These are phyloP conservation scores for Cynodonichthys magdalenae DNA, from an alignment of 2,797 vertebrate species.

Conservation along the genomic window DNA sequence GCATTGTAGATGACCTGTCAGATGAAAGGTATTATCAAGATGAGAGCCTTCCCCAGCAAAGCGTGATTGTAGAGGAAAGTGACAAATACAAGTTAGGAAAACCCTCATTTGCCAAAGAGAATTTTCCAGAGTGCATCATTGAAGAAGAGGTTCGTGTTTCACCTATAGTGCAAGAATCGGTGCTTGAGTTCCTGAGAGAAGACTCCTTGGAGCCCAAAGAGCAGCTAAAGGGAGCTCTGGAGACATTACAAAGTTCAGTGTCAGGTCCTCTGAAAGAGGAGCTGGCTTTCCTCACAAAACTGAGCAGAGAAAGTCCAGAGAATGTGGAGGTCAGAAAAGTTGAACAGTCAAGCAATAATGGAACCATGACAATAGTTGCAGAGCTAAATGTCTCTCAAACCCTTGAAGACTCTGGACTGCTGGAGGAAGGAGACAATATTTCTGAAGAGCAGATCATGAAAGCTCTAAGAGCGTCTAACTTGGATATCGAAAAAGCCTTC, in stretches of 20 bases:
- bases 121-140: slow-evolving; percentile 83
- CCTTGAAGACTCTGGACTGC: slow-evolving; percentile 81
- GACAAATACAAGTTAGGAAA: slow-evolving; percentile 56
- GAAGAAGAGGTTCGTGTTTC: slow-evolving; percentile 94
- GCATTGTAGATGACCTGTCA: slow-evolving; percentile 81
- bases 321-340: slow-evolving; percentile 86
- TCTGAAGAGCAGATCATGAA: slow-evolving; percentile 81
- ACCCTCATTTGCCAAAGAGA: slow-evolving; percentile 67
- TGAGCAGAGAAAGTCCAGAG: slow-evolving; percentile 74
- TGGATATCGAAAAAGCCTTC: slow-evolving; percentile 66
- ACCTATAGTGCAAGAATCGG: slow-evolving; percentile 85
- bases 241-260: slow-evolving; percentile 87
- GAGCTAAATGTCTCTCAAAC: slow-evolving; percentile 91
- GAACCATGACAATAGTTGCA: slow-evolving; percentile 88
- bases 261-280: slow-evolving; percentile 89
- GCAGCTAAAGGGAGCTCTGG: slow-evolving; percentile 88
- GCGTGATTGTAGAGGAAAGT: slow-evolving; percentile 67
- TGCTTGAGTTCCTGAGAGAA: slow-evolving; percentile 85
- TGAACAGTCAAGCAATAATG: slow-evolving; percentile 79
- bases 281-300: slow-evolving; percentile 83
- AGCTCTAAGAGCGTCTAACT: slow-evolving; percentile 73
- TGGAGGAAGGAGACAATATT: slow-evolving; percentile 72
- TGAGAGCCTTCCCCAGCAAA: slow-evolving; percentile 50
- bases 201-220: slow-evolving; percentile 87
- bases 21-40: slow-evolving; percentile 84